phyloP scores from a whole-genome alignment of 2,797 vertebrate genomes.

The Halcyon badia region DNA sequence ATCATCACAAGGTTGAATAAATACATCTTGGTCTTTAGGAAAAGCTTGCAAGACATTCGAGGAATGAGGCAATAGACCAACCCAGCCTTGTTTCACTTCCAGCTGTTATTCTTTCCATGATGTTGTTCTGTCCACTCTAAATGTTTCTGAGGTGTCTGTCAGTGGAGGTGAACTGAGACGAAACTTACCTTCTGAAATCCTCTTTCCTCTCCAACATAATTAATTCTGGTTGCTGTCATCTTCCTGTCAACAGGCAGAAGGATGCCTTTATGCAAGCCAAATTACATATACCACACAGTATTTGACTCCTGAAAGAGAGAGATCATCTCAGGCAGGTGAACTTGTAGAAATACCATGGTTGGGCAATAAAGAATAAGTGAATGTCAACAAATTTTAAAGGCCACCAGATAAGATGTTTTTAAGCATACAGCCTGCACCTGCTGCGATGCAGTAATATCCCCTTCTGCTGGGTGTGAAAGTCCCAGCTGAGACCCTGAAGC shows the following conservation, averaged over 20 bases:
- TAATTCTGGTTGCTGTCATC: neutral
- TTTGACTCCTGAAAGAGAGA: neutral
- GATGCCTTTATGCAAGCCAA: neutral
- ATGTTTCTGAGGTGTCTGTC: neutral
- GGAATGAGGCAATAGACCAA: neutral
- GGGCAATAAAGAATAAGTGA: conserved; percentile 21
- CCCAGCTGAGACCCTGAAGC: conserved; percentile 53
- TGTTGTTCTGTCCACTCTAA: neutral
- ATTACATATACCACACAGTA: neutral
- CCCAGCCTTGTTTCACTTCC: neutral
- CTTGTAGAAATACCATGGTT: neutral
- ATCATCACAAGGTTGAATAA: neutral
- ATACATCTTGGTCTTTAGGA: neutral
- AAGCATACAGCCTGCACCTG: conserved; percentile 45
- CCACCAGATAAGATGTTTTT: conserved; percentile 39
- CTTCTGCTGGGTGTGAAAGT: conserved; percentile 32
- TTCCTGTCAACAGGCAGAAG: neutral
- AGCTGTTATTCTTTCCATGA: neutral
- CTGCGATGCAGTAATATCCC: conserved; percentile 21
- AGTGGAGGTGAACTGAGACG: neutral
- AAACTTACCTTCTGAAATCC: neutral
- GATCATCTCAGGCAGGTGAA: neutral
- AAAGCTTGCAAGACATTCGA: neutral
- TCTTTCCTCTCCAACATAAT: neutral
- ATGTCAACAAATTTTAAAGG: conserved; percentile 56